Evolutionary conservation across 2,888 invertebrate genomes (phyloP).

Genomic region (Acanthococcus lagerstroemiae): DNA sequence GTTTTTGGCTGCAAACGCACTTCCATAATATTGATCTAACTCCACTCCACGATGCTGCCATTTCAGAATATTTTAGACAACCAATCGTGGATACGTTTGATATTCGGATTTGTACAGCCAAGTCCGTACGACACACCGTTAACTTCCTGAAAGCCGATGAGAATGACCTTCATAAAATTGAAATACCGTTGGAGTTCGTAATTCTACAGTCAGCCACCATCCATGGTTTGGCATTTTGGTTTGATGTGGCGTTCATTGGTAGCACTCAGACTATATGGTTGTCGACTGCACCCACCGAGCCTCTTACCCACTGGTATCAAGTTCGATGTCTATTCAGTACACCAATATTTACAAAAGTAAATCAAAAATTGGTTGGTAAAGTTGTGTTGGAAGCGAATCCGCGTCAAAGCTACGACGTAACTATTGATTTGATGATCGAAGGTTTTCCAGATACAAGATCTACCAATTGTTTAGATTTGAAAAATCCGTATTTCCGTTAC

Average conservation of each 20-base stretch:
- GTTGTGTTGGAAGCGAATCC: conserved; percentile 77
- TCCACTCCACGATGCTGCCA: conserved; percentile 79
- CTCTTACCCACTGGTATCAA: conserved; percentile 98
- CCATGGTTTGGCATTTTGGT: conserved; percentile 98
- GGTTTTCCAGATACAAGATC: conserved; percentile 71
- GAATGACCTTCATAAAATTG: conserved; percentile 87
- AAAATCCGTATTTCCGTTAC: conserved; percentile 97
- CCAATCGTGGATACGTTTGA: conserved; percentile 98
- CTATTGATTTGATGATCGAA: conserved; percentile 83
- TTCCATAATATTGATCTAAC: conserved; percentile 97
- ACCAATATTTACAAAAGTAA: conserved; percentile 89
- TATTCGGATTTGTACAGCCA: conserved; percentile 90
- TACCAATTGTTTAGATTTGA: conserved; percentile 86
- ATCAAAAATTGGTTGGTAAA: conserved; percentile 77
- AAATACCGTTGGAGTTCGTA: conserved; percentile 89
- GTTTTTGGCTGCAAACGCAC: conserved; percentile 95
- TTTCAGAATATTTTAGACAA: conserved; percentile 95
- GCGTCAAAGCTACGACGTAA: conserved; percentile 94
- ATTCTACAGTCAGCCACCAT: conserved; percentile 86
- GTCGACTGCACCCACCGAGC: conserved; percentile 95
- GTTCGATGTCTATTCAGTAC: conserved; percentile 89
- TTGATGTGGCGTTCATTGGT: conserved; percentile 94
- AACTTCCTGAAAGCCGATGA: conserved; percentile 89
- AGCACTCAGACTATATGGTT: conserved; percentile 85
- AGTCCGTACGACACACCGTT: conserved; percentile 83